Evolutionary conservation across 2,113 vertebrate genomes (phyloP), one percentile per base, ranked within the genome.

Genomic region (Alethe diademata): DNA sequence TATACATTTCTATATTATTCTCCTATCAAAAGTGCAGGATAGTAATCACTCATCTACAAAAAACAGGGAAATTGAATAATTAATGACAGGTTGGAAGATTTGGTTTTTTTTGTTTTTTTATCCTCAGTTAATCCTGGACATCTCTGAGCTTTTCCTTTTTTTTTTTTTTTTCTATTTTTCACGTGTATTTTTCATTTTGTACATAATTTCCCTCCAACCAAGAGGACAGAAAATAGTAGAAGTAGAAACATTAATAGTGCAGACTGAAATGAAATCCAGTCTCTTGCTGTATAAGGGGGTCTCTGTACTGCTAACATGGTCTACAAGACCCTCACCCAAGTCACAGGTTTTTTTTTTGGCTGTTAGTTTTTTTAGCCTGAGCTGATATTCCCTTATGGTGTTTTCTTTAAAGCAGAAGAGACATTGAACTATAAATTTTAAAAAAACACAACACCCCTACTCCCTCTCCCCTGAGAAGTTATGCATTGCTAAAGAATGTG

Each of bases 261-360:
- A 81, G 43, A 42, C 29, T 82, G 51, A 93, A 78, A 80, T 43
- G 7, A 86, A 86, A 62, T 43, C 9, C 25, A 47, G 12, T 50
- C 4, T 58, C 12, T 69, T 48, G 19, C 14, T 73, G 4, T 35
- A 31, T 0, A 2, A 72, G 23, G 10, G 6, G 6, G 3, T 61
- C 7, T 70, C 35, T 31, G 4, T 50, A 22, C 15, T 60, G n/a
- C 12, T 84, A 35, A 54, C 19, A 9, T 42, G 48, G 35, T 38
- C 78, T 53, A 60, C 35, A 67, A 2, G 16, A 40, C 47, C 51
- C 66, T 64, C 26, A 23, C 16, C 13, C 51, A 38, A 29, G 50
- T 38, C 54, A 62, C 9, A 57, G 22, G 5, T 45, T 86, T 70
- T 31, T 31, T 29, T 48, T 83, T 43, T 67, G 45, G 6, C 38